phyloP scores from a whole-genome alignment of 2,113 vertebrate species.

The Larimichthys polyactis region DNA sequence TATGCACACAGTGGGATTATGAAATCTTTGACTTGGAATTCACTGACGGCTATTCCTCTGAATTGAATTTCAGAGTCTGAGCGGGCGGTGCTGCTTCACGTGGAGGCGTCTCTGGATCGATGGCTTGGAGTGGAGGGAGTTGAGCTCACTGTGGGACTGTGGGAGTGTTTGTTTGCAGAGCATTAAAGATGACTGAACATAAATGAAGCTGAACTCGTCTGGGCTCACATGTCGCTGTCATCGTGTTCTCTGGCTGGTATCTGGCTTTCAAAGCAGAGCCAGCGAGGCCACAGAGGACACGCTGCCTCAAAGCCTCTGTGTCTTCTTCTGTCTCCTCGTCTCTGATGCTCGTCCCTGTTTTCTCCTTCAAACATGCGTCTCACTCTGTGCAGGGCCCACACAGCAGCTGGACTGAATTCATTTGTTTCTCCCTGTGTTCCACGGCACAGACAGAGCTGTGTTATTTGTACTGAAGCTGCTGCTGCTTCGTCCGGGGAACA shows the following conservation, averaged over 20 bases:
- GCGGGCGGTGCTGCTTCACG: neutral
- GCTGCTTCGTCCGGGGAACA: conserved; percentile 43
- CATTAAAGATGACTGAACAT: conserved; percentile 5
- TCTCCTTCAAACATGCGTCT: neutral
- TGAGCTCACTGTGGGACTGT: neutral
- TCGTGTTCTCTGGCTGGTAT: neutral
- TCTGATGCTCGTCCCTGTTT: neutral
- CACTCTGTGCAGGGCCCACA: neutral
- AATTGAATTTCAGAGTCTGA: neutral
- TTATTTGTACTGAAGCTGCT: conserved; percentile 15
- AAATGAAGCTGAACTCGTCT: neutral
- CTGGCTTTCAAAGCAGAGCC: conserved; percentile 38
- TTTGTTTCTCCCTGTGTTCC: conserved; percentile 3
- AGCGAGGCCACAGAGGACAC: conserved; percentile 32
- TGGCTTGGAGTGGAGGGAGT: neutral
- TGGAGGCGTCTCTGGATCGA: neutral
- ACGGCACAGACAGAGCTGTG: neutral
- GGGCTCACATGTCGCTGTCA: neutral
- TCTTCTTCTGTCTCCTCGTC: conserved; percentile 3
- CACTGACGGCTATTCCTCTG: conserved; percentile 7
- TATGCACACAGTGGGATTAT: neutral
- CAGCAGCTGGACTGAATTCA: conserved; percentile 34
- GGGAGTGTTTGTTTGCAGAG: neutral
- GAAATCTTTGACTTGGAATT: neutral
- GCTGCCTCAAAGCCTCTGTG: neutral